Evolutionary conservation across 1,140 invertebrate species (phyloP).

Genomic region (Camponotus floridanus): DNA sequence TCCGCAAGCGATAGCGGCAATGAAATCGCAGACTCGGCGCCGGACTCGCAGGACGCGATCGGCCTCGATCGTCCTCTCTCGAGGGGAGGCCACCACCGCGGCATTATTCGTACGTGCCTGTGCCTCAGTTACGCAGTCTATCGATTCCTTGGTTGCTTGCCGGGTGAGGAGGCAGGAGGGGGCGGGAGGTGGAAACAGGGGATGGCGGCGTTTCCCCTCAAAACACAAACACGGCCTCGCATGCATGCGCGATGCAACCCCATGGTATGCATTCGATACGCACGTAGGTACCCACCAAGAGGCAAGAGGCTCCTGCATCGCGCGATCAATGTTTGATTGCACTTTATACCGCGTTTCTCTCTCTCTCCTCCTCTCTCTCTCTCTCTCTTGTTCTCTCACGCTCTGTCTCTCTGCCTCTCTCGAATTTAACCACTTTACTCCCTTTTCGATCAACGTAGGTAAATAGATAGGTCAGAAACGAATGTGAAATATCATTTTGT

Average conservation of each 20-base stretch:
- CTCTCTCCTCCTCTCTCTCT: neutral
- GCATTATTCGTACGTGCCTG: slow-evolving; percentile 77
- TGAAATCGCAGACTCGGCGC: slow-evolving; percentile 30
- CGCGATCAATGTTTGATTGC: slow-evolving; percentile 78
- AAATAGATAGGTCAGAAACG: neutral
- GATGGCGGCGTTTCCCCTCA: slow-evolving; percentile 75
- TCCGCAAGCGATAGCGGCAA: neutral
- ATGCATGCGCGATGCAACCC: slow-evolving; percentile 78
- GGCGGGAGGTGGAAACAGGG: neutral
- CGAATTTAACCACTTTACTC: slow-evolving; percentile 32
- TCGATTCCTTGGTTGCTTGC: slow-evolving; percentile 76
- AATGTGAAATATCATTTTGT: slow-evolving; percentile 14
- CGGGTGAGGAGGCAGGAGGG: slow-evolving; percentile 15
- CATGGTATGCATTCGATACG: slow-evolving; percentile 78
- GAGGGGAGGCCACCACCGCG: slow-evolving; percentile 68
- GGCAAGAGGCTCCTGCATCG: slow-evolving; percentile 75
- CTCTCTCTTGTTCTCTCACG: neutral
- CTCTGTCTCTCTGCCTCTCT: neutral
- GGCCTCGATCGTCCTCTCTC: slow-evolving; percentile 69
- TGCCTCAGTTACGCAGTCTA: slow-evolving; percentile 78
- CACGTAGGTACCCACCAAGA: slow-evolving; percentile 75
- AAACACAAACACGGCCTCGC: slow-evolving; percentile 77
- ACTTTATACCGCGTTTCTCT: slow-evolving; percentile 73
- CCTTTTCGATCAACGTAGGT: slow-evolving; percentile 19
- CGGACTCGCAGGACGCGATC: slow-evolving; percentile 50